These are phyloP conservation scores for Hymenopus coronatus DNA, from an alignment of 2,888 invertebrate genomes.

Conservation along the genomic window DNA sequence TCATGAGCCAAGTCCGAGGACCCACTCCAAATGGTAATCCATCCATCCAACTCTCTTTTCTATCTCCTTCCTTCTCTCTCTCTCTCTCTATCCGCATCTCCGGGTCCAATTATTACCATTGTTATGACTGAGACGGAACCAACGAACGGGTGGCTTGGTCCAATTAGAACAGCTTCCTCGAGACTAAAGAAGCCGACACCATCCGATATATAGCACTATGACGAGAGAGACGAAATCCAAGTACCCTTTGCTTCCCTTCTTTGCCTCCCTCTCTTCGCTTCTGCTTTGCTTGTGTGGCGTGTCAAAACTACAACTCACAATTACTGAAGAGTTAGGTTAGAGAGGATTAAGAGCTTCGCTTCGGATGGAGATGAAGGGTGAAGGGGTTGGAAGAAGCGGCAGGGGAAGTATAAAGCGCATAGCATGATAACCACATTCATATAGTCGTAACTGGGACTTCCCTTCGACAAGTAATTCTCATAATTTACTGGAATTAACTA, in stretches of 20 bases:
- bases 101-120: constrained; percentile 11
- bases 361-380: background rate
- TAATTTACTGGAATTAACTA: background rate
- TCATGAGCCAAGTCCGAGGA: background rate
- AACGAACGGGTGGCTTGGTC: background rate
- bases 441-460: background rate
- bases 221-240: background rate
- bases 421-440: background rate
- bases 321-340: constrained; percentile 8
- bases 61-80: constrained; percentile 29
- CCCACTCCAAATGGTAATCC: background rate
- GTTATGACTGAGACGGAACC: background rate
- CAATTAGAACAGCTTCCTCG: constrained; percentile 4
- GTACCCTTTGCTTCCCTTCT: background rate
- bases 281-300: background rate
- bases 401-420: background rate
- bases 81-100: background rate
- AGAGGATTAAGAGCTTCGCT: background rate
- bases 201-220: background rate
- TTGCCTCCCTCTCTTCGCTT: background rate
- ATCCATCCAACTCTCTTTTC: background rate
- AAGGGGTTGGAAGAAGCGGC: background rate
- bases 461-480: background rate
- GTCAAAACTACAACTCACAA: background rate
- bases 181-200: background rate